Evolutionary conservation across 2,888 invertebrate genomes (phyloP), one percentile per base, ranked within the genome.

Genomic region (Ctenicera cuprea): DNA sequence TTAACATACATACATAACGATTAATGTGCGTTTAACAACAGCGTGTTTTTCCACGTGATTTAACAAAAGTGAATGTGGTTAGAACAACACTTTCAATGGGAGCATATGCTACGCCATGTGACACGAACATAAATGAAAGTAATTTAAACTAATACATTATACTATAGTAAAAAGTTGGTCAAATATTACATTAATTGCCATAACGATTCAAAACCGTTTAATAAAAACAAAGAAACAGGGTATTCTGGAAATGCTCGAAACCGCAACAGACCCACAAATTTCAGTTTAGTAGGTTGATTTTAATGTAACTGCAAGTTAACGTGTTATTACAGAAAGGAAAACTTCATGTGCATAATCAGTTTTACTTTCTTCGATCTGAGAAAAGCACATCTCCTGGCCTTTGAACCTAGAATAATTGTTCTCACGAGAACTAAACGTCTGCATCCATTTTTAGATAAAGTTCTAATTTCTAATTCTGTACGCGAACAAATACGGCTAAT

Each of bases 391-490:
- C 54, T 16, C 22, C 37, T 54, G 38, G 50, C 65, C 65, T 54
- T 66, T 66, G 65, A 66, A 52, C 65, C 37, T 65, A 26, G 52
- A 8, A 66, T 30, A 30, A 30, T 54, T 66, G 38, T 66, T 61
- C 22, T 61, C 61, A 54, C 20, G 22, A 54, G 54, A 66, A 66
- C 20, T 54, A 66, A n/a, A 66, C 20, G 37, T n/a, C 48, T 48
- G 5, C 7, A 41, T n/a, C n/a, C 14, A 41, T 41, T 7, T n/a
- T 7, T n/a, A 22, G 3, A 9, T 54, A 54, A 30, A 14, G 54
- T 30, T 16, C 3, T 14, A 26, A 26, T 63, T 63, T 63, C 63
- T 52, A 66, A 65, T 37, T 37, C 20, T 52, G 48, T 48, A 48
- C 26, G 20, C 8, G 45, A 50, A 20, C 64, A 7, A 54, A 20